Conservation (phyloP, 92 coral and sea anemone species). For the Siderastrea siderea region DNA sequence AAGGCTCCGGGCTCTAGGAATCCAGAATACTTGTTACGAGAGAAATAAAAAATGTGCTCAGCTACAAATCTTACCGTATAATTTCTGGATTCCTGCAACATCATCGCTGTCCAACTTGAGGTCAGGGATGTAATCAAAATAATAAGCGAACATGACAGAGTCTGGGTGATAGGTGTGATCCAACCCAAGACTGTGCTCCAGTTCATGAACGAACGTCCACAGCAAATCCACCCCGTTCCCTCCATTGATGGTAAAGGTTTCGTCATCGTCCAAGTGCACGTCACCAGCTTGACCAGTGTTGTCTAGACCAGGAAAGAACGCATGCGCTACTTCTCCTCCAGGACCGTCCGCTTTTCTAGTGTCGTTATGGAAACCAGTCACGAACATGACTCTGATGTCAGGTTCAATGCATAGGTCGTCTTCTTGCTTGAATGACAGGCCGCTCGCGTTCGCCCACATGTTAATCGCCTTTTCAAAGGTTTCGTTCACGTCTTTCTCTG, state of each 20-base stretch:
- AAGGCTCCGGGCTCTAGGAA: no score
- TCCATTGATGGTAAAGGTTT: constrained; percentile 56
- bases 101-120: constrained; percentile 71
- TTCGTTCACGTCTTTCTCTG: constrained; percentile 49
- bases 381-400: constrained; percentile 58
- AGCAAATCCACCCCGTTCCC: constrained; percentile 65
- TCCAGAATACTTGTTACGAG: no score
- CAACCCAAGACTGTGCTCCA: constrained; percentile 83
- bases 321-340: constrained; percentile 69
- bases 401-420: constrained; percentile 23
- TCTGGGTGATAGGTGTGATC: constrained; percentile 71
- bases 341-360: constrained; percentile 70
- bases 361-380: constrained; percentile 60
- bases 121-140: constrained; percentile 51
- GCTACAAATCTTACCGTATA: constrained; percentile 64
- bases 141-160: constrained; percentile 84
- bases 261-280: constrained; percentile 84
- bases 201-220: constrained; percentile 83
- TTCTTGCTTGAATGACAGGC: constrained; percentile 59
- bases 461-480: constrained; percentile 72
- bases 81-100: constrained; percentile 65
- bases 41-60: neutral
- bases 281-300: constrained; percentile 78
- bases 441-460: constrained; percentile 62
- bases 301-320: constrained; percentile 67